Conservation (phyloP, 2,797 vertebrate genomes). For the Adelosebastes latens region DNA sequence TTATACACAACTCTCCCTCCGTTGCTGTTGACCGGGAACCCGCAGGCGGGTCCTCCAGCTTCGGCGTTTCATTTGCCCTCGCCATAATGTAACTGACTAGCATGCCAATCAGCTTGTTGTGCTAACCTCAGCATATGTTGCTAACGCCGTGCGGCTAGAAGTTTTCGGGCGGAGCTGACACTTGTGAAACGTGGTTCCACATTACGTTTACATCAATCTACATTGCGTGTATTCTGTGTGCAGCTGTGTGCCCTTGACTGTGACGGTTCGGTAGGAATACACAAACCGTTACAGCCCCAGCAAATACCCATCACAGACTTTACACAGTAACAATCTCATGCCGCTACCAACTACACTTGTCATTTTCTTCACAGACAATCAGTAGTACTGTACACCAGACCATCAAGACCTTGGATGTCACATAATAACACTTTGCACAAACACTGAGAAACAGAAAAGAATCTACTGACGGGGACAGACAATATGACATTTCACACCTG, state of each 20-base stretch:
- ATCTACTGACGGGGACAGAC: background rate
- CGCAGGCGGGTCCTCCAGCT: too few species aligned
- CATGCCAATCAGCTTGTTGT: too few species aligned
- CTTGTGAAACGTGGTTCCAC: background rate
- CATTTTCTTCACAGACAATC: background rate
- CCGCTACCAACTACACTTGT: background rate
- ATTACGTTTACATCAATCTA: background rate
- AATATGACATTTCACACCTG: background rate
- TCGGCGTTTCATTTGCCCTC: too few species aligned
- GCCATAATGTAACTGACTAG: too few species aligned
- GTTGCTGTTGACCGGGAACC: background rate
- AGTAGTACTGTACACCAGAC: background rate
- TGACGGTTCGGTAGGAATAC: background rate
- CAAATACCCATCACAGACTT: background rate
- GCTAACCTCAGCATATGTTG: too few species aligned
- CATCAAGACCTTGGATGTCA: background rate
- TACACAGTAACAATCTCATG: background rate
- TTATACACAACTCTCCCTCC: background rate
- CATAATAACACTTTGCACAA: background rate
- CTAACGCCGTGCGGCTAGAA: too few species aligned
- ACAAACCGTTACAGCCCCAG: background rate
- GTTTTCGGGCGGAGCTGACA: too few species aligned
- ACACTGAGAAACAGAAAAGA: background rate
- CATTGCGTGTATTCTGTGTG: background rate
- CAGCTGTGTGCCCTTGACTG: background rate